Percentiles rank a stretch among this genome's conserved stretches.
Conservation (phyloP, 1,140 invertebrate genomes). For the Drosophila burlai region DNA sequence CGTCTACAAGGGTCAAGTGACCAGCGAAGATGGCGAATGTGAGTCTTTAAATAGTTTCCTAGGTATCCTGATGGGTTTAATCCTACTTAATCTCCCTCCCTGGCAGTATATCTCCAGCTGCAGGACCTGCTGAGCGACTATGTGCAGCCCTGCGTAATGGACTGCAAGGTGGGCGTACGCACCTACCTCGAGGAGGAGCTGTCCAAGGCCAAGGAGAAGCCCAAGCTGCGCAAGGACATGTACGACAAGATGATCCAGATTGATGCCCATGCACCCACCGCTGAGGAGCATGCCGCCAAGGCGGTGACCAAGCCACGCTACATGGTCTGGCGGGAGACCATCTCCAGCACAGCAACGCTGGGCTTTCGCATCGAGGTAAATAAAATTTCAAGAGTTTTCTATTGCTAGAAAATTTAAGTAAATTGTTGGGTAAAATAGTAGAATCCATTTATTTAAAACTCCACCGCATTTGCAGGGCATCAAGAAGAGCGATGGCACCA, state of each 20-base stretch:
- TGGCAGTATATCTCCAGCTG: conserved; percentile 91
- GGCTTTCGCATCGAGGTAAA: conserved; percentile 96
- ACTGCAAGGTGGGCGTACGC: conserved; percentile 97
- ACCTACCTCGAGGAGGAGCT: conserved; percentile 98
- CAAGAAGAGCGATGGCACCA: conserved; percentile 93
- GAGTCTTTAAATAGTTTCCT: conserved; percentile 85
- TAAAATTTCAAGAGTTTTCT: too few species aligned
- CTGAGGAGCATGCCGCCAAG: conserved; percentile 94
- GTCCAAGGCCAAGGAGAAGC: conserved; percentile 97
- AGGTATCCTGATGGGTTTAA: not conserved
- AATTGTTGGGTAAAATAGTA: not conserved
- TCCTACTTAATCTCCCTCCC: conserved; percentile 14
- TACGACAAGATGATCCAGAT: conserved; percentile 99
- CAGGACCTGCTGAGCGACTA: conserved; percentile 97
- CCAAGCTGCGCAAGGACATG: conserved; percentile 97
- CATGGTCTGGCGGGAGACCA: conserved; percentile 99
- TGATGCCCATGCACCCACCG: conserved; percentile 94
- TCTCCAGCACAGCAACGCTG: conserved; percentile 97
- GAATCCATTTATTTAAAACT: not conserved
- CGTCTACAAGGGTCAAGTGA: conserved; percentile 94
- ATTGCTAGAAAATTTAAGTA: not conserved
- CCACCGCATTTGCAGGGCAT: conserved; percentile 88
- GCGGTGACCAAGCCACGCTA: conserved; percentile 98
- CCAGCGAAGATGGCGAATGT: conserved; percentile 92
- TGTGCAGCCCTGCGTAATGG: conserved; percentile 96